These are phyloP conservation scores for Raphicerus campestris DNA, from an alignment of 2,113 vertebrate species.

Conservation along the genomic window DNA sequence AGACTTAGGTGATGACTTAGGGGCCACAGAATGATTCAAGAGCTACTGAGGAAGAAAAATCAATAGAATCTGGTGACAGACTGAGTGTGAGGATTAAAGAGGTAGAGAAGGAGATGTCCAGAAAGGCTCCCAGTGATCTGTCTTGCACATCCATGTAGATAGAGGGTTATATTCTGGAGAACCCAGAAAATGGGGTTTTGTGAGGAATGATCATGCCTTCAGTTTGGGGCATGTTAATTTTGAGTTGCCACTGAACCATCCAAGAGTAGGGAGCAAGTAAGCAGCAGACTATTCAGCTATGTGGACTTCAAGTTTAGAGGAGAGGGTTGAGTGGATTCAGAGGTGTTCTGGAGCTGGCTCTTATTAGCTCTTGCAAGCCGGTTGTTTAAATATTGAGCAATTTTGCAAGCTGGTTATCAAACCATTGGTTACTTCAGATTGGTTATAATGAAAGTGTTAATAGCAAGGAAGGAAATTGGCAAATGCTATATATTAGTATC, in stretches of 20 bases:
- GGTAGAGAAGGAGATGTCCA: not conserved
- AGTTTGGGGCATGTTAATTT: not conserved
- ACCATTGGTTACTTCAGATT: not conserved
- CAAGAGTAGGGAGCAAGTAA: not conserved
- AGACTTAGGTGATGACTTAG: not conserved
- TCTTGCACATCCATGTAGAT: not conserved
- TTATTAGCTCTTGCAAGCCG: not conserved
- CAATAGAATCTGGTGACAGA: not conserved
- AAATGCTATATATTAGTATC: not conserved
- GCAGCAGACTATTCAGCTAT: not conserved
- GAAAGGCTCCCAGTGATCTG: not conserved
- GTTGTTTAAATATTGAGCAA: slow-evolving; percentile 4
- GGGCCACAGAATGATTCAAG: not conserved
- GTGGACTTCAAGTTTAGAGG: not conserved
- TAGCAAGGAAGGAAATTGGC: slow-evolving; percentile 7
- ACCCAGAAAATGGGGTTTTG: not conserved
- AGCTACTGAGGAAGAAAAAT: not conserved
- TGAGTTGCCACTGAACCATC: not conserved
- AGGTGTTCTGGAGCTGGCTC: not conserved
- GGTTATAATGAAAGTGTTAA: not conserved
- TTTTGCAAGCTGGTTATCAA: slow-evolving; percentile 10
- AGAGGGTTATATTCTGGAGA: not conserved
- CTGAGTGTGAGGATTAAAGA: not conserved
- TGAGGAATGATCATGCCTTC: not conserved
- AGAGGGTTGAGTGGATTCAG: not conserved